These are phyloP conservation scores for Heloderma charlesbogerti DNA, from an alignment of 2,113 vertebrate genomes.

Conservation along the genomic window DNA sequence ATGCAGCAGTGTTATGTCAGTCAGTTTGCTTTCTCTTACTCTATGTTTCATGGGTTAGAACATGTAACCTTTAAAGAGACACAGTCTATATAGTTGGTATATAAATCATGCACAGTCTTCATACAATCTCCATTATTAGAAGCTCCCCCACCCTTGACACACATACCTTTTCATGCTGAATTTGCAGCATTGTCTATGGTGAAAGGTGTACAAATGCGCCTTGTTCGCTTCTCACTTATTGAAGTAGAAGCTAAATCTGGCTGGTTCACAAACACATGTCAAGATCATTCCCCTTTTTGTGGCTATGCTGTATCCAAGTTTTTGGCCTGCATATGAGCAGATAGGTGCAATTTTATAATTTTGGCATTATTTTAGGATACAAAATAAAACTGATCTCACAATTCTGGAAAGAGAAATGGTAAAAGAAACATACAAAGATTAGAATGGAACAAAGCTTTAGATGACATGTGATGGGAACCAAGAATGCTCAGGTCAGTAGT, in stretches of 20 bases:
- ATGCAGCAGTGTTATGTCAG: neutral
- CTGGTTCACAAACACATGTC: no score
- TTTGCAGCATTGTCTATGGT: neutral
- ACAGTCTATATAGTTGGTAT: neutral
- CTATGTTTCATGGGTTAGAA: neutral
- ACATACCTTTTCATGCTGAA: neutral
- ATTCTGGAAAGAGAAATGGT: neutral
- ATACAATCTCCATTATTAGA: neutral
- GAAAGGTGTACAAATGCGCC: neutral
- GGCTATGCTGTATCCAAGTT: neutral
- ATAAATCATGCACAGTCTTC: no score
- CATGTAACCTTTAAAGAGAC: neutral
- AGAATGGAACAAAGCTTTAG: no score
- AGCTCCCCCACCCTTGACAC: neutral
- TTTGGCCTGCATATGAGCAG: neutral
- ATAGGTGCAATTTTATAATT: neutral
- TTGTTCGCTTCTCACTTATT: neutral
- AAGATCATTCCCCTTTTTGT: neutral
- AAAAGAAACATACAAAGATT: no score
- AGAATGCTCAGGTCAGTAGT: no score
- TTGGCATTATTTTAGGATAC: neutral
- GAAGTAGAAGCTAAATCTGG: neutral
- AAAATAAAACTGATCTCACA: neutral
- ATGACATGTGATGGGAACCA: no score
- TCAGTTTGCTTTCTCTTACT: neutral